These are phyloP conservation scores for Ctenopoma multispine DNA, from an alignment of 2,797 vertebrate species.

Conservation along the genomic window DNA sequence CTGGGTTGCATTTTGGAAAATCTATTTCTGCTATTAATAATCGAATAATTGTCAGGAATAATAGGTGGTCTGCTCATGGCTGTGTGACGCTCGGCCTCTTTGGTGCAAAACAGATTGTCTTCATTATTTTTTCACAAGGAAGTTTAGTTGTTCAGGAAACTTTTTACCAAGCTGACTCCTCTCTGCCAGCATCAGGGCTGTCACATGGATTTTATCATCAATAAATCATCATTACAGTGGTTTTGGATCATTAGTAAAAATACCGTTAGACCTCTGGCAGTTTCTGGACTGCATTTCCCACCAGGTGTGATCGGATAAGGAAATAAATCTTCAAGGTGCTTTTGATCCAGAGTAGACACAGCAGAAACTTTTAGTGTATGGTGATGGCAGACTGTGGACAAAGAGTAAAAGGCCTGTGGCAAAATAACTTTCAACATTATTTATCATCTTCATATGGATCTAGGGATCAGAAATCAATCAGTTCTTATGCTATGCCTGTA, in stretches of 20 bases:
- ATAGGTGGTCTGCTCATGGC: neutral
- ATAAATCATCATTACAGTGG: neutral
- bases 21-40: slow-evolving; percentile 46
- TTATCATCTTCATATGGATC: no score
- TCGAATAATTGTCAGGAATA: slow-evolving; percentile 52
- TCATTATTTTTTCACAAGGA: slow-evolving; percentile 2
- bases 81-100: slow-evolving; percentile 7
- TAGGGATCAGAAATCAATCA: no score
- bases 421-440: no score
- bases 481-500: no score
- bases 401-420: no score
- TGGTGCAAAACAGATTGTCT: slow-evolving; percentile 7
- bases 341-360: no score
- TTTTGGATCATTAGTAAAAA: neutral
- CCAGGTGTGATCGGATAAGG: no score
- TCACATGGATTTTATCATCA: neutral
- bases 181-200: neutral
- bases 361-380: no score
- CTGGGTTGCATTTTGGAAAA: slow-evolving; percentile 43
- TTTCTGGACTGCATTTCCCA: no score
- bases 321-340: no score
- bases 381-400: no score
- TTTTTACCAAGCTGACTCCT: neutral
- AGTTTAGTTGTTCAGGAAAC: slow-evolving; percentile 13
- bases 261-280: neutral